Evolutionary conservation across 2,797 vertebrate genomes (phyloP).

Genomic region (Cuniculus paca): DNA sequence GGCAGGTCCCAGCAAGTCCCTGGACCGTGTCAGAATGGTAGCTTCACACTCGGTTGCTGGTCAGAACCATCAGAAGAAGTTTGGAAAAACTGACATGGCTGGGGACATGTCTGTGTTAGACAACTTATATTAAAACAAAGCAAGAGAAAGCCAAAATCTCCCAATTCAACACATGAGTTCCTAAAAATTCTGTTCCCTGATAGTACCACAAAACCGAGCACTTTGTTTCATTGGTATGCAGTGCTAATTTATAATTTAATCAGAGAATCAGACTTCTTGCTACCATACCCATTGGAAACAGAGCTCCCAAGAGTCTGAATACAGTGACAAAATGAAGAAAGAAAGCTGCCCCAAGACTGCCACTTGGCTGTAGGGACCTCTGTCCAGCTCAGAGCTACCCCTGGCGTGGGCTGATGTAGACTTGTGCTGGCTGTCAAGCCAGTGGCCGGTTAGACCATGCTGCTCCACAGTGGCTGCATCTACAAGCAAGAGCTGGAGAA

Average conservation of each 20-base stretch:
- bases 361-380: not conserved
- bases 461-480: not conserved
- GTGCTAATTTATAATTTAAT: not conserved
- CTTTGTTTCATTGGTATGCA: not conserved
- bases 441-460: not conserved
- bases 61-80: not conserved
- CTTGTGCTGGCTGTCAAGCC: too few relatives aligned
- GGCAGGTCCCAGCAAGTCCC: not conserved
- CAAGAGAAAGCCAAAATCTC: not conserved
- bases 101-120: not conserved
- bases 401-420: not conserved
- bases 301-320: not conserved
- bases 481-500: not conserved
- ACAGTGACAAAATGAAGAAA: not conserved
- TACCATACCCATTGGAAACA: not conserved
- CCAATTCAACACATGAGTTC: not conserved
- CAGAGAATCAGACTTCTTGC: not conserved
- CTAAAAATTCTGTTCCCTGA: not conserved
- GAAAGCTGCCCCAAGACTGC: not conserved
- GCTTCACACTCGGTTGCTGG: not conserved
- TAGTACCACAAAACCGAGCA: not conserved
- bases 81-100: not conserved
- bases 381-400: not conserved
- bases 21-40: not conserved
- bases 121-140: conserved; percentile 2